phyloP scores from a whole-genome alignment of 1,140 invertebrate species.

The Euglossa dilemma region DNA sequence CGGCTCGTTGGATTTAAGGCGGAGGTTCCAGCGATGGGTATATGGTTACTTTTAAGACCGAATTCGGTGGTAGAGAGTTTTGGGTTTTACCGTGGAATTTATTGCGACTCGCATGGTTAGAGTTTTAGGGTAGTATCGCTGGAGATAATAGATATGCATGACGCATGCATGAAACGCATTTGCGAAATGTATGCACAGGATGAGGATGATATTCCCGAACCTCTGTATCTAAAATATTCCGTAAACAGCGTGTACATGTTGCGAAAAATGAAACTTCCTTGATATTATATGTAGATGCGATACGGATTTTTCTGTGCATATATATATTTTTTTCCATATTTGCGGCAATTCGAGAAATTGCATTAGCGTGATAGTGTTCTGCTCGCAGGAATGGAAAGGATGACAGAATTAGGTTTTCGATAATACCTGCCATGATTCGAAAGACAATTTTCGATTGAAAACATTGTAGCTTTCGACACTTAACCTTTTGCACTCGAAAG shows the following conservation, averaged over 20 bases:
- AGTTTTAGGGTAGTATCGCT: not conserved
- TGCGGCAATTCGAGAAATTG: constrained; percentile 2
- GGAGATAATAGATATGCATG: constrained; percentile 5
- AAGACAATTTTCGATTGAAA: too few species aligned
- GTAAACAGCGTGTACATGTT: not conserved
- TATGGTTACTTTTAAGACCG: not conserved
- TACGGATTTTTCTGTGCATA: not conserved
- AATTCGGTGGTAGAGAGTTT: not conserved
- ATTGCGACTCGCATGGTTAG: not conserved
- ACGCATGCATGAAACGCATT: not conserved
- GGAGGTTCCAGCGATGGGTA: not conserved
- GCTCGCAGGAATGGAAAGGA: too few species aligned
- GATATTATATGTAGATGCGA: not conserved
- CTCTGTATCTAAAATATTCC: not conserved
- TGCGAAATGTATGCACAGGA: not conserved
- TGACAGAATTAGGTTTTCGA: too few species aligned
- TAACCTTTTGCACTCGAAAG: too few species aligned
- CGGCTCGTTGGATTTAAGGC: not conserved
- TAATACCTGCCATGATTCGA: too few species aligned
- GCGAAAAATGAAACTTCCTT: not conserved
- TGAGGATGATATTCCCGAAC: not conserved
- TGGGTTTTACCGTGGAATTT: not conserved
- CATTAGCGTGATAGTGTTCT: not conserved
- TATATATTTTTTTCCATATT: not conserved
- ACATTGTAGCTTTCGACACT: too few species aligned